These are phyloP conservation scores for Macropus fuliginosus DNA, from an alignment of 2,797 vertebrate genomes.

Conservation along the genomic window DNA sequence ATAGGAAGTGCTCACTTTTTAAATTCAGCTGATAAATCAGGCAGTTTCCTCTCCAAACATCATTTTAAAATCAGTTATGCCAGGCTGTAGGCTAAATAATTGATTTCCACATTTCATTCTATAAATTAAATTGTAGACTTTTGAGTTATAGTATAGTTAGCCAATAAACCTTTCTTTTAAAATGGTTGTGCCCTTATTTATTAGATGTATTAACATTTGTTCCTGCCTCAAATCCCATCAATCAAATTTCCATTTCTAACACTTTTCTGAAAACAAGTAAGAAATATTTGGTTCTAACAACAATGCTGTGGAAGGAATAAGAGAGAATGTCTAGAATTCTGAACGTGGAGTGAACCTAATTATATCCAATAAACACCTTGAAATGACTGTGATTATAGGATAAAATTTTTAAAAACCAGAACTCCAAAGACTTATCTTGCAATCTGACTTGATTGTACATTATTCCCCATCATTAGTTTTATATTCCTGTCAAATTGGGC, in stretches of 20 bases:
- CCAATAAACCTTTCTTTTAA: slow-evolving; percentile 69
- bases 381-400: not conserved
- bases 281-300: slow-evolving; percentile 62
- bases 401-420: not conserved
- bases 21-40: slow-evolving; percentile 43
- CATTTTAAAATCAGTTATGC: slow-evolving; percentile 54
- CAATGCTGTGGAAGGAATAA: slow-evolving; percentile 36
- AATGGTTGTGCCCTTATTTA: slow-evolving; percentile 63
- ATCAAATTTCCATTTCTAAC: slow-evolving; percentile 62
- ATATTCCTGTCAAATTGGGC: not conserved
- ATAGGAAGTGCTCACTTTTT: slow-evolving; percentile 6
- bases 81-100: slow-evolving; percentile 36
- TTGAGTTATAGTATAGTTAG: slow-evolving; percentile 48
- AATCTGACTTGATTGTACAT: not conserved
- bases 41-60: slow-evolving; percentile 50
- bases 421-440: not conserved
- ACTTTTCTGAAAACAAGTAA: slow-evolving; percentile 48
- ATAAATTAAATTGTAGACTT: slow-evolving; percentile 61
- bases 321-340: not conserved
- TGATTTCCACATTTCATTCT: slow-evolving; percentile 59
- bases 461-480: not conserved
- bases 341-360: slow-evolving; percentile 4
- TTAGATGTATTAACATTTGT: slow-evolving; percentile 63
- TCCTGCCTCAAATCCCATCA: slow-evolving; percentile 58
- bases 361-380: slow-evolving; percentile 17